Conservation (phyloP, 2,113 vertebrate species). For the Melierax canorus region DNA sequence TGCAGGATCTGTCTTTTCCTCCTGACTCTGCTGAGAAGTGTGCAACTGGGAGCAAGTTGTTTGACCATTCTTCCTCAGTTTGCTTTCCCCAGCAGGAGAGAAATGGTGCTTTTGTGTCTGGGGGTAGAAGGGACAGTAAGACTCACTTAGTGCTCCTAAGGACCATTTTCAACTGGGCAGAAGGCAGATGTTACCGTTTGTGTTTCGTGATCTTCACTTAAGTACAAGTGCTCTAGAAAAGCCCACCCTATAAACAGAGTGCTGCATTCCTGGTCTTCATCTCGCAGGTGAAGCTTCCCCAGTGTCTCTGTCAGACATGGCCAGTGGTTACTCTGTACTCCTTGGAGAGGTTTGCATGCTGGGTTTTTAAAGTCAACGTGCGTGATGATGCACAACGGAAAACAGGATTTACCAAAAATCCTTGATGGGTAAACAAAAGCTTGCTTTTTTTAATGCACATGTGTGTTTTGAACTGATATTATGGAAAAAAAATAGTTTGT, state of each 20-base stretch:
- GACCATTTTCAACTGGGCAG: neutral
- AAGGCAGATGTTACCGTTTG: neutral
- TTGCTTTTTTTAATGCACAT: neutral
- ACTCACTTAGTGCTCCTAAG: neutral
- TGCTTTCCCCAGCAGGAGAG: neutral
- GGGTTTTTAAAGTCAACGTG: neutral
- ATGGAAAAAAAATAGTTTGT: conserved; percentile 8
- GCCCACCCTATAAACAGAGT: neutral
- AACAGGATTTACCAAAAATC: conserved; percentile 23
- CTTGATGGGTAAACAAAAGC: neutral
- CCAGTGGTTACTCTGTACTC: neutral
- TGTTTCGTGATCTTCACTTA: neutral
- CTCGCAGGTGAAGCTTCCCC: neutral
- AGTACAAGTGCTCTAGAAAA: neutral
- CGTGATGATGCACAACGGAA: neutral
- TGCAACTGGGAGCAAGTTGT: neutral
- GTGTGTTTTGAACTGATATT: conserved; percentile 28
- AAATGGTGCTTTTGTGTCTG: neutral
- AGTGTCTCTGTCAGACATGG: neutral
- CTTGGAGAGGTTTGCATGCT: neutral
- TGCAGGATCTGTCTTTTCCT: neutral
- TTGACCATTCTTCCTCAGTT: neutral
- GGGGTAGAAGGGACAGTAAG: neutral
- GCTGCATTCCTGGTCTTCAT: neutral
- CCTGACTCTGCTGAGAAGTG: neutral